Percentiles rank a stretch among this genome's conserved stretches.
Conservation (phyloP, 2,113 vertebrate species). For the human region GRCh38 chr3:80374501-80375000, state of each 20-base stretch:
- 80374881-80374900: background rate
- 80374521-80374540: background rate
- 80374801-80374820: background rate
- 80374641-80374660: too few species aligned
- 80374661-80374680: too few species aligned
- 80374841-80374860: rapidly evolving
- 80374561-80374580: too few species aligned
- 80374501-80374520: background rate
- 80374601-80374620: too few species aligned
- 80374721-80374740: background rate
- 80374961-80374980: background rate
- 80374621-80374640: too few species aligned
- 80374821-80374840: background rate
- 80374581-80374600: too few species aligned
- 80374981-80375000: background rate
- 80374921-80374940: background rate
- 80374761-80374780: background rate
- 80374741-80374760: background rate
- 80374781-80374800: background rate
- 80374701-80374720: too few species aligned
- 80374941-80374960: background rate
- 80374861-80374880: background rate
- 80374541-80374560: background rate
- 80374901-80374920: background rate
- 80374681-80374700: too few species aligned